Base-by-base conservation (phyloP, 2,888 invertebrate species). In the Cecidostiba fungosa region DNA sequence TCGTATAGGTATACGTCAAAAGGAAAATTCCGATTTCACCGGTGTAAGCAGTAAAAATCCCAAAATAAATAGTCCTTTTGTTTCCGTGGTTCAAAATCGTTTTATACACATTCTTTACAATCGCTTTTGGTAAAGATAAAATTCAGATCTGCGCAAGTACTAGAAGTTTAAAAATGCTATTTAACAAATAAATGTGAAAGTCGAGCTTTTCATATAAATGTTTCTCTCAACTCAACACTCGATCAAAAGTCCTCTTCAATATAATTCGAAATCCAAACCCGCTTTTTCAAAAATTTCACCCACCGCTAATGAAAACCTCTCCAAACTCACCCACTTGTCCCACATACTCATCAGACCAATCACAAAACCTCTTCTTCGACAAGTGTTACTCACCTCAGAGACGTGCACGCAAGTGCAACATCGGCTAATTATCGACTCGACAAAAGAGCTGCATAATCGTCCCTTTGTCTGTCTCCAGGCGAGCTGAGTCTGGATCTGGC, bases 401-500 rank as follows among this genome's bases (percentile, higher is more conserved):
- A 23, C 59, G 59, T 10, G 59, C 59, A 59, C 16, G n/a, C 54
- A 59, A 59, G 10, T 16, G n/a, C 59, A 23, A 23, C 59, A 59
- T 23, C 23, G 23, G 66, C 12, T 66, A 66, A 29, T 66, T 26
- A 66, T 29, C 66, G 29, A 3, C 5, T 14, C n/a, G 26, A 29
- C 23, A 12, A 66, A n/a, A 66, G 16, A 23, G 54, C 54, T 59
- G 29, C 6, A 66, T 29, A 66, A 66, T 66, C 29, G 59, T 23
- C 19, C 29, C 66, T 66, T 26, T 66, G 66, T 14, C 3, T 14
- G 4, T 6, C 54, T 54, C n/a, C 66, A 96, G 96, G 96, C 39
- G 93, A 94, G 8, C 84, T 96, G 26, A 94, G 94, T 26, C 90
- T 97, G 36, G 95, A 96, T 90, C 92, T 97, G 32, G 94, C 95